phyloP scores from a whole-genome alignment of 2,113 vertebrate genomes.

The Anthoscopus minutus region DNA sequence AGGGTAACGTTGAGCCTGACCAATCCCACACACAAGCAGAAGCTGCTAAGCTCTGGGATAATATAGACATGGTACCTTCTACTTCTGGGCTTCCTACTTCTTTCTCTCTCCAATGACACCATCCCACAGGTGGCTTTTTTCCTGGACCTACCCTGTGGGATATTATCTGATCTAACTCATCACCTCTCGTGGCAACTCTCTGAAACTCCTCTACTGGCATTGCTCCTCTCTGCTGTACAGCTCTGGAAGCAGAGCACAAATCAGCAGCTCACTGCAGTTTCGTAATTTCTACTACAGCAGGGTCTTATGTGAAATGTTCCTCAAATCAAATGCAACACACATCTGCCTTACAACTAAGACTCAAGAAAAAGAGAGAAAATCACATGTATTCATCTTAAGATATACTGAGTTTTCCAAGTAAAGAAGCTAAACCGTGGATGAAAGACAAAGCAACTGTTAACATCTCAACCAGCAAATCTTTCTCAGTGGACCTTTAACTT shows the following conservation, averaged over 20 bases:
- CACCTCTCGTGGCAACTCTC: not conserved
- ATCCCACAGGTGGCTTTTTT: not conserved
- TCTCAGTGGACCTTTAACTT: not conserved
- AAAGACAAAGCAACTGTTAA: not conserved
- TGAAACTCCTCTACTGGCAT: not conserved
- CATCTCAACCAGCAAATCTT: not conserved
- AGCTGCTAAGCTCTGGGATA: not conserved
- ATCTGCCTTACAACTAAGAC: not conserved
- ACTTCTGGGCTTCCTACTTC: not conserved
- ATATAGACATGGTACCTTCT: not conserved
- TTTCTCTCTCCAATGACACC: not conserved
- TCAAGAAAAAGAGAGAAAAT: not conserved
- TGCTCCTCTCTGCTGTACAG: not conserved
- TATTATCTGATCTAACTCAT: not conserved
- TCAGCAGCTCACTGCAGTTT: not conserved
- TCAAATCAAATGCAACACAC: not conserved
- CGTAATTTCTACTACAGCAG: not conserved
- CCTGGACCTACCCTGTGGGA: not conserved
- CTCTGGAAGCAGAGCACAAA: not conserved
- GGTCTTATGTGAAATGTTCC: not conserved
- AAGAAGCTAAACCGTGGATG: not conserved
- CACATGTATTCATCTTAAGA: not conserved
- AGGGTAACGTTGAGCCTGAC: not conserved
- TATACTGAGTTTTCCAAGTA: not conserved
- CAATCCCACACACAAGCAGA: not conserved